phyloP scores from a whole-genome alignment of 2,113 vertebrate species.

The Charina bottae region DNA sequence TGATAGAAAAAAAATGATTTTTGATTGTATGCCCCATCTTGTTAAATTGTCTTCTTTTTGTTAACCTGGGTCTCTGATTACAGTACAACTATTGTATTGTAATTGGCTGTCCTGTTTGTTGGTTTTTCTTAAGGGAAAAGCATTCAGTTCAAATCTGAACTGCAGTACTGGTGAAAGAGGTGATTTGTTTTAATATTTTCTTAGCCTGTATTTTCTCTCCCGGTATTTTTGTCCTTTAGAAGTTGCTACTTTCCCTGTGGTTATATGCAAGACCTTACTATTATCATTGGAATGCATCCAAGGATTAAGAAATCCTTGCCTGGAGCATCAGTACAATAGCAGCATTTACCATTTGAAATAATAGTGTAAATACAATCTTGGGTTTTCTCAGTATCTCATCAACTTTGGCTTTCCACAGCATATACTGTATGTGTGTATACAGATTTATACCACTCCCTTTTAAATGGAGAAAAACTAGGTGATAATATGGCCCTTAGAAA shows the following conservation, averaged over 20 bases:
- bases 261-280: not conserved
- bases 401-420: not conserved
- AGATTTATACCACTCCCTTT: not conserved
- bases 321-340: not conserved
- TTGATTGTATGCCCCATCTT: not conserved
- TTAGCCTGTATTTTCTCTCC: not conserved
- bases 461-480: not conserved
- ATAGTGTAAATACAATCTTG: not conserved
- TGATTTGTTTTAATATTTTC: not conserved
- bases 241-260: not conserved
- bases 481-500: not conserved
- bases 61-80: not conserved
- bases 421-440: no score
- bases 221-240: not conserved
- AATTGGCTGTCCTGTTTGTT: not conserved
- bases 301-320: not conserved
- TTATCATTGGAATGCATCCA: not conserved
- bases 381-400: not conserved
- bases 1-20: not conserved
- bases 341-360: not conserved
- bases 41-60: not conserved
- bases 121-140: not conserved
- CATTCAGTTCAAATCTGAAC: not conserved
- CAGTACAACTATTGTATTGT: not conserved
- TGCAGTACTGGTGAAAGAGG: not conserved